These are phyloP conservation scores for Neopipo cinnamomea DNA, from an alignment of 2,113 vertebrate species.

Conservation along the genomic window DNA sequence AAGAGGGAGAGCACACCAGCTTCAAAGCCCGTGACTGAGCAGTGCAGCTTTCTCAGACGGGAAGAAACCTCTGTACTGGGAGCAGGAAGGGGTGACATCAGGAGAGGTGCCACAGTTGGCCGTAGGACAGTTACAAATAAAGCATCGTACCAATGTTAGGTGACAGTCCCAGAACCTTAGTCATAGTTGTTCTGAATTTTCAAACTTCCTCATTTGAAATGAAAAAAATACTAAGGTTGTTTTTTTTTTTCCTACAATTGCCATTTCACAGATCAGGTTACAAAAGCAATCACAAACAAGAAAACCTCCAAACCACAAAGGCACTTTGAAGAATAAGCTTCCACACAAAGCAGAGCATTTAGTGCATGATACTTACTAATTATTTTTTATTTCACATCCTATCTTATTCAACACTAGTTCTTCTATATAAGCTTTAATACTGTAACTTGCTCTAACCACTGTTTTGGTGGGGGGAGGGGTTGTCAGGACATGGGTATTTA, in stretches of 20 bases:
- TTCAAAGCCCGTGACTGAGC: background rate
- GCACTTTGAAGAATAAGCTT: background rate
- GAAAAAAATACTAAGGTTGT: background rate
- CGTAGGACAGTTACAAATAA: background rate
- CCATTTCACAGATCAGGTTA: background rate
- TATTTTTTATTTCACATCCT: background rate
- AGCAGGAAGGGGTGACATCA: background rate
- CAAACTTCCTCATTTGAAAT: background rate
- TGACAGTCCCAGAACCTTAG: background rate
- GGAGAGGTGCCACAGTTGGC: background rate
- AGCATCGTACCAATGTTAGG: fast-evolving
- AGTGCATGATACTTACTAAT: background rate
- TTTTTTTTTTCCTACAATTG: background rate
- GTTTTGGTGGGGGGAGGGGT: background rate
- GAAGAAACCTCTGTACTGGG: slow-evolving; percentile 11
- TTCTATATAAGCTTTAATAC: background rate
- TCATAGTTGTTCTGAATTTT: background rate
- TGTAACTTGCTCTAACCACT: background rate
- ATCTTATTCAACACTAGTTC: background rate
- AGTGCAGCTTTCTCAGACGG: background rate
- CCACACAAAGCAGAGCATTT: background rate
- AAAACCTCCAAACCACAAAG: background rate
- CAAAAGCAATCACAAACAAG: background rate
- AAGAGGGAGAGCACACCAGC: background rate
- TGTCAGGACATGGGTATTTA: background rate